These are phyloP conservation scores for Xiphydria camelus DNA, from an alignment of 2,888 invertebrate species.

Conservation along the genomic window DNA sequence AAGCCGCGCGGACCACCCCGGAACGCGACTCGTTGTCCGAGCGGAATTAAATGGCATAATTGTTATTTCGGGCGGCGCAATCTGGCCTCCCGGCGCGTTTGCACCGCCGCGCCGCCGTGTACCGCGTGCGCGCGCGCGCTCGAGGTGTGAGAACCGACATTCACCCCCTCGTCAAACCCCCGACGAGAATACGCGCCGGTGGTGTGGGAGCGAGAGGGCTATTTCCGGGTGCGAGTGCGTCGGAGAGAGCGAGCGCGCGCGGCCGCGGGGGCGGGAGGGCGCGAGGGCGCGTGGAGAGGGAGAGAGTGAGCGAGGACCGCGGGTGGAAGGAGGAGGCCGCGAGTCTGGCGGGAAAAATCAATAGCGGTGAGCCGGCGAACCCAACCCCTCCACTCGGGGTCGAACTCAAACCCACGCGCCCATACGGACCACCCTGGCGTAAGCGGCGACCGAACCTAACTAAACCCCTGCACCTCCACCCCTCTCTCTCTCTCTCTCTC, in stretches of 20 bases:
- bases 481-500: conserved; percentile 17
- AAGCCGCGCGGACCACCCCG: too few relatives aligned
- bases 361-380: conserved; percentile 57
- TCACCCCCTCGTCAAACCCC: conserved; percentile 26
- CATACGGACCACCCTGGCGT: conserved; percentile 30
- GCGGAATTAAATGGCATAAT: conserved; percentile 3
- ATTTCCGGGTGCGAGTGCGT: conserved; percentile 27
- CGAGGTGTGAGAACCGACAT: conserved; percentile 23
- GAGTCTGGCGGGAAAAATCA: conserved; percentile 58
- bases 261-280: conserved; percentile 16
- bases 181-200: background rate
- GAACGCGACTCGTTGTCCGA: too few relatives aligned
- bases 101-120: background rate
- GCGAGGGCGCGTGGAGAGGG: background rate
- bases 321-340: conserved; percentile 45
- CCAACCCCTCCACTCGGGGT: conserved; percentile 44
- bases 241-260: conserved; percentile 20
- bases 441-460: conserved; percentile 44
- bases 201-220: conserved; percentile 20
- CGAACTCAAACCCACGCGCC: conserved; percentile 40
- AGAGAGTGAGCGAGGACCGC: background rate
- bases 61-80: conserved; percentile 1
- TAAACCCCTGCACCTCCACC: conserved; percentile 28
- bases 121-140: background rate
- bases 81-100: background rate